Evolutionary conservation across 2,888 invertebrate genomes (phyloP), one percentile per base, ranked within the genome.

Genomic region (Empis stercorea): DNA sequence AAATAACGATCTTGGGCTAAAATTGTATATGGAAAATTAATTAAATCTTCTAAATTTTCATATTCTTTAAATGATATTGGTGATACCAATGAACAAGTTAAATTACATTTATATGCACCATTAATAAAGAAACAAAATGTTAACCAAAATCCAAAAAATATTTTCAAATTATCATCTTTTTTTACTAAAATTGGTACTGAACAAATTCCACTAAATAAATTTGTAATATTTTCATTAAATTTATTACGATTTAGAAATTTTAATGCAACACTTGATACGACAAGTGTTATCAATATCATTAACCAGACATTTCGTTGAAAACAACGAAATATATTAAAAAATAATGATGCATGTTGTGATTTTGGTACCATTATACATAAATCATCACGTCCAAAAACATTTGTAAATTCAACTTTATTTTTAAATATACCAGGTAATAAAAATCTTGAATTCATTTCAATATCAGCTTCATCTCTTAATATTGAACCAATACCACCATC

Each of bases 311-410:
- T 44, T 0, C 45, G 13, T 6, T 60, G 51, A 44, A 69, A 68
- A 1, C 68, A 60, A 2, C 62, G 61, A 52, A 68, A 66, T 7
- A 69, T 54, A 48, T 69, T 68, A 55, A 66, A 70, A 54, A 76
- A 74, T 1, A 72, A 65, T 0, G 75, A 70, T 47, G 74, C 72
- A n/a, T 61, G 62, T 10, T 60, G 60, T 0, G 75, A 68, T 53
- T 74, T 75, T 47, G 73, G 73, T 7, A 76, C 66, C 23, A 78
- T 52, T 44, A 77, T 74, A 56, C 78, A 77, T 10, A 78, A 54
- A 55, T 73, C 73, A 50, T 78, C 76, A 50, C 76, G 73, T 10
- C 58, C 63, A 7, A 75, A 62, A 3, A 75, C 74, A 44, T 73
- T 70, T 0, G 76, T 74, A 2, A 68, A 68, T 48, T 78, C 78